phyloP scores from a whole-genome alignment of 2,797 vertebrate species.

The Microcaecilia unicolor region DNA sequence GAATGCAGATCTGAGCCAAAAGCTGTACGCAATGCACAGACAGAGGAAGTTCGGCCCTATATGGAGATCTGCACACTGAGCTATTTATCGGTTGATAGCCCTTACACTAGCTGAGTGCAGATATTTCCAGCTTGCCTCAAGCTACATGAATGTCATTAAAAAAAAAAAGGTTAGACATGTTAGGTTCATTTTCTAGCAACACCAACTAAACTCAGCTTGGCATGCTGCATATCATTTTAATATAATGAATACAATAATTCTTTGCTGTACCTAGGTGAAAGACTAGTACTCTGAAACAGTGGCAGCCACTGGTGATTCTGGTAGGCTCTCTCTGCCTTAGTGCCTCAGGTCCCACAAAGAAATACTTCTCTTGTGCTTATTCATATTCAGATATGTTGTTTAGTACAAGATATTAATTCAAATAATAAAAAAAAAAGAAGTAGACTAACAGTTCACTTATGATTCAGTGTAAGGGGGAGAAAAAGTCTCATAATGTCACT shows the following conservation, averaged over 20 bases:
- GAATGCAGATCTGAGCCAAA: constrained; percentile 81
- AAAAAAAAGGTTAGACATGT: constrained; percentile 36
- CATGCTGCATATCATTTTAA: no score
- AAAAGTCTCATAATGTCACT: no score
- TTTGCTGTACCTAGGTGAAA: constrained; percentile 26
- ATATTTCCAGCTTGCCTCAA: constrained; percentile 28
- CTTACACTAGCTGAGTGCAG: constrained; percentile 22
- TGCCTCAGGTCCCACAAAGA: no score
- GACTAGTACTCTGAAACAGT: no score
- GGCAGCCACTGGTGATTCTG: no score
- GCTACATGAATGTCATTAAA: constrained; percentile 34
- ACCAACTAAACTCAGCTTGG: constrained; percentile 27
- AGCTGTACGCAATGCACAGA: constrained; percentile 70
- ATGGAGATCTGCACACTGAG: constrained; percentile 67
- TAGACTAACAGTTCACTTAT: no score
- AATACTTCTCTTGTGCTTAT: constrained; percentile 30
- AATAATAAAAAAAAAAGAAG: no score
- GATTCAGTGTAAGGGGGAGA: no score
- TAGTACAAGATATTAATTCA: no score
- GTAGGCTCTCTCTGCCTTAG: no score
- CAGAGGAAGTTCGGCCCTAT: constrained; percentile 83
- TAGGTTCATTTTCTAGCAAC: constrained; percentile 29
- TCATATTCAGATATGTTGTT: no score
- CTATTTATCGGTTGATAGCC: constrained; percentile 35
- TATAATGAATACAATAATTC: no score